Percentiles rank a stretch among this genome's conserved stretches.
Evolutionary conservation across 2,797 vertebrate genomes (phyloP).

Genomic region (Melanotaenia boesemani): DNA sequence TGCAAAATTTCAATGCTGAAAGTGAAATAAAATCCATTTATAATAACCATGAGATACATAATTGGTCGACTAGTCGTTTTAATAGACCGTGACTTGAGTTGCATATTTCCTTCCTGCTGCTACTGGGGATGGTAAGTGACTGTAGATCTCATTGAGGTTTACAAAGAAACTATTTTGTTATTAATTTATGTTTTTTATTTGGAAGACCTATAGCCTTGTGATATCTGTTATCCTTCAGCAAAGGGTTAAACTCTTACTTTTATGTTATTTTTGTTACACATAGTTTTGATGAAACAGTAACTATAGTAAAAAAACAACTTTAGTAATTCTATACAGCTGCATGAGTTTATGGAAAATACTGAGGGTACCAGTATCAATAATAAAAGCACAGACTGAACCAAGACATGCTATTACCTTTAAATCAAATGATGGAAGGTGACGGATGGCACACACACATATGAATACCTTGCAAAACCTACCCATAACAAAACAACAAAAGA

Average conservation of each 20-base stretch:
- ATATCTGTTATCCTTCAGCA: not conserved
- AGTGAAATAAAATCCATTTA: no score
- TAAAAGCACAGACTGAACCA: slow-evolving; percentile 7
- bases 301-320: not conserved
- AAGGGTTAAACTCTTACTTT: not conserved
- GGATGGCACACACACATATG: not conserved
- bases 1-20: no score
- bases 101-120: not conserved
- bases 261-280: no score
- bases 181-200: not conserved
- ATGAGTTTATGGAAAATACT: not conserved
- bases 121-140: not conserved
- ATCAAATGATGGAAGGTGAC: not conserved
- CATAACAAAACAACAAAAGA: no score
- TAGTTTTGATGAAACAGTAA: no score
- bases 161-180: not conserved
- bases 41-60: no score
- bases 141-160: not conserved
- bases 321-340: not conserved
- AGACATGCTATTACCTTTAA: not conserved
- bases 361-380: slow-evolving; percentile 3
- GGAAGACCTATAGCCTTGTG: not conserved
- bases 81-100: no score
- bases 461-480: not conserved
- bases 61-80: no score